Evolutionary conservation across 2,888 invertebrate species (phyloP).

Genomic region (Xylocampa areola): DNA sequence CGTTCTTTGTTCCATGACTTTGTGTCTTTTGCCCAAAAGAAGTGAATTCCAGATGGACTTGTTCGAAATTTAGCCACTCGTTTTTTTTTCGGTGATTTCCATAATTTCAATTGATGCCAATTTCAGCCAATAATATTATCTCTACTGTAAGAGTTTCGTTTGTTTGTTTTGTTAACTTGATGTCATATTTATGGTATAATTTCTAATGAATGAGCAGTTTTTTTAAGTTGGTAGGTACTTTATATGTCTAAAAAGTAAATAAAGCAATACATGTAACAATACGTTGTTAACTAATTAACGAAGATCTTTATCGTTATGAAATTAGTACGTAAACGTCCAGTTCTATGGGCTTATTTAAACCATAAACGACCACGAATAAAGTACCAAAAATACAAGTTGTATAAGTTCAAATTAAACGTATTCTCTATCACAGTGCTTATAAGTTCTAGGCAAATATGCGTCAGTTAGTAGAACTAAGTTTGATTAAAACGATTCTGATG

Average conservation of each 20-base stretch:
- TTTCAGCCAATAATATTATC: no score
- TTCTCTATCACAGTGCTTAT: constrained; percentile 2
- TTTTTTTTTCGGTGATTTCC: no score
- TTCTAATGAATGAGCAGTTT: neutral
- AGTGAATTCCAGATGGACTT: neutral
- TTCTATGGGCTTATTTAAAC: constrained; percentile 2
- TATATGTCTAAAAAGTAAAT: constrained; percentile 10
- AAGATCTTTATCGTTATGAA: constrained; percentile 15
- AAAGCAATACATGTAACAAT: neutral
- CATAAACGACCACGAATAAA: constrained; percentile 13
- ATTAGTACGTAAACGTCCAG: constrained; percentile 11
- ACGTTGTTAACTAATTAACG: constrained; percentile 3
- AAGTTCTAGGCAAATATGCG: constrained; percentile 18
- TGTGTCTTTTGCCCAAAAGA: neutral
- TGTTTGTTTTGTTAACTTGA: no score
- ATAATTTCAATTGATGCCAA: no score
- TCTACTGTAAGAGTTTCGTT: no score
- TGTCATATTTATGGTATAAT: neutral
- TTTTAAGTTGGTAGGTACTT: neutral
- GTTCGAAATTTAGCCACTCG: no score
- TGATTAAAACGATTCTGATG: constrained; percentile 26
- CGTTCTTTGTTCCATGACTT: constrained; percentile 6
- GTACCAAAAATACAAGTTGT: no score
- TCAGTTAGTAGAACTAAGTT: constrained; percentile 29
- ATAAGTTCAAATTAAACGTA: constrained; percentile 22